Conservation (phyloP, 2,113 vertebrate genomes). For the Picathartes gymnocephalus region DNA sequence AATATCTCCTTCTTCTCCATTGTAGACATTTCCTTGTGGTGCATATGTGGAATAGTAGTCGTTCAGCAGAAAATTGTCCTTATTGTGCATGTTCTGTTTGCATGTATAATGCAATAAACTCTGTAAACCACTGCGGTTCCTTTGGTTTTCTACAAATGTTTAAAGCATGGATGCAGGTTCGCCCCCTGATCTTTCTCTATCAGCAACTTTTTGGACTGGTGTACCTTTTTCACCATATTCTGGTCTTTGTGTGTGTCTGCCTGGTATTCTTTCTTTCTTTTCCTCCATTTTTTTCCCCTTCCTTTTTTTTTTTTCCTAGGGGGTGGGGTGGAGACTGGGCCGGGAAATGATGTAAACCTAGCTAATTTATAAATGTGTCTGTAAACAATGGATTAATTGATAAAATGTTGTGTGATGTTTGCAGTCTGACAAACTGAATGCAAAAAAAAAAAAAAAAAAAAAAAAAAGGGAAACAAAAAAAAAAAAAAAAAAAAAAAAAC, state of each 20-base stretch:
- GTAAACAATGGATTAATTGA: constrained; percentile 15
- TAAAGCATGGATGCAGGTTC: neutral
- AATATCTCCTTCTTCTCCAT: constrained; percentile 71
- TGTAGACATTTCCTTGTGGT: constrained; percentile 78
- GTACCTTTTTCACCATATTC: neutral
- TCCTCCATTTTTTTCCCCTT: neutral
- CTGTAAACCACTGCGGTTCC: constrained; percentile 74
- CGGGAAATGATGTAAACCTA: constrained; percentile 20
- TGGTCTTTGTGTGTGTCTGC: constrained; percentile 8
- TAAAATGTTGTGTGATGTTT: constrained; percentile 21
- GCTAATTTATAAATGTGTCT: neutral
- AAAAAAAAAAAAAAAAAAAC: too few relatives aligned
- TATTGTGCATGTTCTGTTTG: constrained; percentile 93
- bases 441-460: neutral
- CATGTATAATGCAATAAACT: constrained; percentile 99
- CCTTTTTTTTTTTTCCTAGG: neutral
- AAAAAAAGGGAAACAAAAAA: too few relatives aligned
- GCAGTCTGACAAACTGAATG: neutral
- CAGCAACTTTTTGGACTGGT: neutral
- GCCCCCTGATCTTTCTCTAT: neutral
- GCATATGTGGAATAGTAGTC: constrained; percentile 80
- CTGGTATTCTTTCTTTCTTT: neutral
- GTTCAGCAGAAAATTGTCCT: constrained; percentile 76
- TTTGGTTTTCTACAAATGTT: constrained; percentile 72
- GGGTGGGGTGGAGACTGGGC: neutral